These are phyloP conservation scores for Coecobrya sp. DNA, from an alignment of 2,888 invertebrate species.

Conservation along the genomic window DNA sequence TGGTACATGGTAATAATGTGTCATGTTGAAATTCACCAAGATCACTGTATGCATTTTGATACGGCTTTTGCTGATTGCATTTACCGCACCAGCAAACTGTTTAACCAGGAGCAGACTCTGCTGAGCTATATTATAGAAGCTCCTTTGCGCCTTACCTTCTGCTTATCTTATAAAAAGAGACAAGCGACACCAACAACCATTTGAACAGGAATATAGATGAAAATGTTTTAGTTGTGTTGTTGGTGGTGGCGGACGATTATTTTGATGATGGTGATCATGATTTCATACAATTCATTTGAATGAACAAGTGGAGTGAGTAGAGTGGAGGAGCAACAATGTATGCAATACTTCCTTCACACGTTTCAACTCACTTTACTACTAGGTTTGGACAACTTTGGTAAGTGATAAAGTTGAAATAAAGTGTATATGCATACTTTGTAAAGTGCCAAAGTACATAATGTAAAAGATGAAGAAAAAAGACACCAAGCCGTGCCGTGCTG, in stretches of 20 bases:
- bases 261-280: constrained; percentile 3
- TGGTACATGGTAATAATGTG: constrained; percentile 10
- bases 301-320: constrained; percentile 18
- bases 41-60: constrained; percentile 1
- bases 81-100: neutral
- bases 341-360: neutral
- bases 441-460: neutral
- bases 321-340: neutral
- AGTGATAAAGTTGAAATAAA: neutral
- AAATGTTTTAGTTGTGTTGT: no score
- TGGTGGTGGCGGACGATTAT: neutral
- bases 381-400: neutral
- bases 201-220: constrained; percentile 21
- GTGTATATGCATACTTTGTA: neutral
- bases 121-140: no score
- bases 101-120: neutral
- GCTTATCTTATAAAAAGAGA: no score
- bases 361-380: neutral
- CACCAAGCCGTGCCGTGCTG: neutral
- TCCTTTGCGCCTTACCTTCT: constrained; percentile 22
- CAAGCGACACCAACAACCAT: neutral
- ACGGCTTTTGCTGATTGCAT: neutral
- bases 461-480: neutral
- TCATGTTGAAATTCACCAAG: neutral
- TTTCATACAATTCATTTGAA: constrained; percentile 41